Conservation (phyloP, 2,888 invertebrate species). For the Charanyca ferruginea region DNA sequence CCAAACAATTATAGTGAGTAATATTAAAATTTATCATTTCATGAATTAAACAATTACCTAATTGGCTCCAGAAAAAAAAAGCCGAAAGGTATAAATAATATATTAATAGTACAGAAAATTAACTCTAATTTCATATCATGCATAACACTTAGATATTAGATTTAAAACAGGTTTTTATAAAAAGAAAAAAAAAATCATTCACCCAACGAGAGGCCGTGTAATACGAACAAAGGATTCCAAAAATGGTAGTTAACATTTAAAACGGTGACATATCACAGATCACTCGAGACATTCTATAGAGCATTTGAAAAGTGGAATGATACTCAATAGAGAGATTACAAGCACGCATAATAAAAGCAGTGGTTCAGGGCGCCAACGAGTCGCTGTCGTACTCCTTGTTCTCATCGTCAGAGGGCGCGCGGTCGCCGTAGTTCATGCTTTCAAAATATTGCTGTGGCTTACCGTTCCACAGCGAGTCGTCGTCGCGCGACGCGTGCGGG, state of each 20-base stretch:
- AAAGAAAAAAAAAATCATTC: slow-evolving; percentile 49
- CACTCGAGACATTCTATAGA: slow-evolving; percentile 66
- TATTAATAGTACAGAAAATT: slow-evolving; percentile 47
- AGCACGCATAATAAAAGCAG: slow-evolving; percentile 20
- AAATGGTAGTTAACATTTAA: slow-evolving; percentile 54
- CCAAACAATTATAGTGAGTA: slow-evolving; percentile 38
- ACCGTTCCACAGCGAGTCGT: slow-evolving; percentile 90
- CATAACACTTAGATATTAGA: slow-evolving; percentile 50
- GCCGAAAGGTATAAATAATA: slow-evolving; percentile 46
- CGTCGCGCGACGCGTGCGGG: slow-evolving; percentile 82
- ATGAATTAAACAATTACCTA: slow-evolving; percentile 45
- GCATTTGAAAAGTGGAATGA: slow-evolving; percentile 68
- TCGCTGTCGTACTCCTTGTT: slow-evolving; percentile 78
- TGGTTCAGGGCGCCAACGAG: slow-evolving; percentile 75
- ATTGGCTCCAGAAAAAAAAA: slow-evolving; percentile 34
- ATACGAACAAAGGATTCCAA: slow-evolving; percentile 51
- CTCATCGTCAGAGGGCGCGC: slow-evolving; percentile 64
- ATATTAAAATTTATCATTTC: slow-evolving; percentile 55
- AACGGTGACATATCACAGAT: slow-evolving; percentile 78
- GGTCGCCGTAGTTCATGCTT: slow-evolving; percentile 91
- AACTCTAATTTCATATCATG: slow-evolving; percentile 54
- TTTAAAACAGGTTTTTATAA: slow-evolving; percentile 41
- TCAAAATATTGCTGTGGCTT: slow-evolving; percentile 92
- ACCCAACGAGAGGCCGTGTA: slow-evolving; percentile 50
- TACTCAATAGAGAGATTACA: slow-evolving; percentile 43